Evolutionary conservation across 1,140 invertebrate species (phyloP).

Genomic region (Neotoxoptera formosana): DNA sequence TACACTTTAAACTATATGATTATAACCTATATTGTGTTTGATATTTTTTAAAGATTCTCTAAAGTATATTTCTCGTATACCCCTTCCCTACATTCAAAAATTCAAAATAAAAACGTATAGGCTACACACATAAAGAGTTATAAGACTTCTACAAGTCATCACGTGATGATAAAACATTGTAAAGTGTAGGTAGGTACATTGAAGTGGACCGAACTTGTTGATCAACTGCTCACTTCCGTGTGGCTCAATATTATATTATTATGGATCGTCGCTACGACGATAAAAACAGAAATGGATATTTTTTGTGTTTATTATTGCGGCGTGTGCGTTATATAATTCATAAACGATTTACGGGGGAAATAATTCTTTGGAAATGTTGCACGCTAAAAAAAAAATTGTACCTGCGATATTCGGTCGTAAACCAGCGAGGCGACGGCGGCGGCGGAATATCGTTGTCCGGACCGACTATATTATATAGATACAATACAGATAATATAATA

Average conservation of each 20-base stretch:
- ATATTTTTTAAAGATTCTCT: too few relatives aligned
- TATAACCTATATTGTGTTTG: too few relatives aligned
- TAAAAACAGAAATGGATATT: neutral
- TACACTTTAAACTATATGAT: too few relatives aligned
- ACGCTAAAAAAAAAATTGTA: neutral
- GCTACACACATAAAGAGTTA: neutral
- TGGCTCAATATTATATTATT: neutral
- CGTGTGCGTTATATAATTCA: neutral
- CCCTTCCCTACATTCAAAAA: too few relatives aligned
- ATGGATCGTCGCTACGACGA: neutral
- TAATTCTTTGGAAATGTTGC: neutral
- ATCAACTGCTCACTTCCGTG: neutral
- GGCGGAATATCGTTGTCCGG: neutral
- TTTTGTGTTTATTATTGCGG: neutral
- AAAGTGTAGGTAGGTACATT: neutral
- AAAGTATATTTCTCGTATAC: too few relatives aligned
- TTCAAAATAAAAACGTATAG: too few relatives aligned
- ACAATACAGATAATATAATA: neutral
- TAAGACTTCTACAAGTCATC: neutral
- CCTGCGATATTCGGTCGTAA: neutral
- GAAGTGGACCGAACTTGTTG: neutral
- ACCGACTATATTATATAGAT: too few relatives aligned
- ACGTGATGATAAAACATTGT: neutral
- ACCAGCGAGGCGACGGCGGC: neutral
- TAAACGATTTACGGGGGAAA: neutral